Percentiles rank a stretch among this genome's conserved stretches.
These are phyloP conservation scores for Pogona vitticeps DNA, from an alignment of 2,113 vertebrate genomes.

Conservation along the genomic window DNA sequence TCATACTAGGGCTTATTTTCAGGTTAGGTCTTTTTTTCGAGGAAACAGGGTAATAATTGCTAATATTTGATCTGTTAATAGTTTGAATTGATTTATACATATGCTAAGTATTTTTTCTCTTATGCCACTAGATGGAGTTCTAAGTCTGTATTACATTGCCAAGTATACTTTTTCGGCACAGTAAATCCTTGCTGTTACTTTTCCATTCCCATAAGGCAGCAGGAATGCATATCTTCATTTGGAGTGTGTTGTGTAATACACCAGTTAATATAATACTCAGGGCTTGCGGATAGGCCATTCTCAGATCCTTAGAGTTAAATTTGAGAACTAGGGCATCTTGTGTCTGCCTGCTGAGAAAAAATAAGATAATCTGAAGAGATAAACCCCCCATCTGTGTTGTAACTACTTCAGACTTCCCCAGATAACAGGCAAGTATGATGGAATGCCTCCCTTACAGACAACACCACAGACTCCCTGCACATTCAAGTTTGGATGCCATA, in stretches of 20 bases:
- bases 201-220: not conserved
- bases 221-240: not conserved
- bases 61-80: no score
- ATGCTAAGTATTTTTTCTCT: not conserved
- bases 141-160: not conserved
- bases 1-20: no score
- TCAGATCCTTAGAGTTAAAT: not conserved
- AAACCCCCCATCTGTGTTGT: not conserved
- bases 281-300: not conserved
- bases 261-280: not conserved
- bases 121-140: constrained; percentile 23
- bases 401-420: constrained; percentile 4
- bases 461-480: not conserved
- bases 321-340: not conserved
- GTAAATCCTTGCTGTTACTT: not conserved
- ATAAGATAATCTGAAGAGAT: not conserved
- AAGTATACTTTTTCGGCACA: not conserved
- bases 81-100: no score
- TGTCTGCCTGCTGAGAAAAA: not conserved
- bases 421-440: not conserved
- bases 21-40: no score
- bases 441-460: not conserved
- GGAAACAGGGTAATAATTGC: no score
- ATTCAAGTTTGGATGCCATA: no score
- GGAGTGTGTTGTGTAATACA: not conserved